phyloP scores from a whole-genome alignment of 2,797 vertebrate species.

The Characodon lateralis region DNA sequence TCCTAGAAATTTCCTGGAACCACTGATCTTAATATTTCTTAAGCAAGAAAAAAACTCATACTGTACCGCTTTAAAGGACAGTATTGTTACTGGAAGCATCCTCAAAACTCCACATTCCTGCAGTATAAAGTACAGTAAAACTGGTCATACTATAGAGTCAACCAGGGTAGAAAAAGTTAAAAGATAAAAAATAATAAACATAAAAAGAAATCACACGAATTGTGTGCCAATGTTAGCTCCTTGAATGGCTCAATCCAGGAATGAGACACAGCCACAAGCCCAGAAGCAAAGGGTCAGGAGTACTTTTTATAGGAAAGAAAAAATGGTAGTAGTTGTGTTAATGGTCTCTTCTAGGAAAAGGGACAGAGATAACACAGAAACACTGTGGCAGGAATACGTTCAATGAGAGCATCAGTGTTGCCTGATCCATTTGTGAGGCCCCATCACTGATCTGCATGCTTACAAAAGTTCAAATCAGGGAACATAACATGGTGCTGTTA shows the following conservation, averaged over 20 bases:
- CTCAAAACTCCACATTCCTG: too few relatives aligned
- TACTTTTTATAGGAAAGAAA: not conserved
- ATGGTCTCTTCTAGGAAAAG: not conserved
- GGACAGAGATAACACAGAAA: not conserved
- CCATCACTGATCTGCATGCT: not conserved
- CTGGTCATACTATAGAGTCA: too few relatives aligned
- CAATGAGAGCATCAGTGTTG: not conserved
- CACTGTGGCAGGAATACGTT: not conserved
- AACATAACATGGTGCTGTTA: not conserved
- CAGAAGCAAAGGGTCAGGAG: not conserved
- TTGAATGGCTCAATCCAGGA: not conserved
- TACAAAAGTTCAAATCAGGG: not conserved
- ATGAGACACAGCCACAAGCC: not conserved
- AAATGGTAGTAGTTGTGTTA: not conserved
- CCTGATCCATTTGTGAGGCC: not conserved
- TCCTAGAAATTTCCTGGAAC: too few relatives aligned
- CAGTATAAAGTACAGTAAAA: too few relatives aligned
- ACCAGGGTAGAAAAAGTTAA: too few relatives aligned
- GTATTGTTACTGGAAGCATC: too few relatives aligned
- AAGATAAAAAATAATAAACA: too few relatives aligned
- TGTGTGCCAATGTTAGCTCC: not conserved
- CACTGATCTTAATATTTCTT: too few relatives aligned
- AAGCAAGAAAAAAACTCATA: too few relatives aligned
- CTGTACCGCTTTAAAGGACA: too few relatives aligned
- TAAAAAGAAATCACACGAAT: too few relatives aligned